Evolutionary conservation across 2,113 vertebrate genomes (phyloP).

Genomic region (Elephantulus edwardii): DNA sequence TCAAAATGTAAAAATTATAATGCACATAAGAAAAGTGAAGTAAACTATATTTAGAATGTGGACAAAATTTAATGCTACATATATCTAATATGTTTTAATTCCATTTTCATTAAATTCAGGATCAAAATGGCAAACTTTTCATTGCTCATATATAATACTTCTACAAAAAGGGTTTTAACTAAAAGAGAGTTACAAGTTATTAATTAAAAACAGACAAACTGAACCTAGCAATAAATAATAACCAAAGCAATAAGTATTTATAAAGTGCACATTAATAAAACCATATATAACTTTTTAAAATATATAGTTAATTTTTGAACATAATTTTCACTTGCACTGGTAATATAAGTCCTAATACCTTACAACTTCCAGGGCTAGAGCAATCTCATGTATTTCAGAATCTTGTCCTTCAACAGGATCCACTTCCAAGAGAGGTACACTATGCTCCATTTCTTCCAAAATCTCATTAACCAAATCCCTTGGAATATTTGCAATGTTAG

Average conservation of each 20-base stretch:
- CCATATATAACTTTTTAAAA: too few relatives aligned
- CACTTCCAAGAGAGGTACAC: constrained; percentile 77
- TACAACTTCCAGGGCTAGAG: constrained; percentile 78
- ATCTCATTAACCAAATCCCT: constrained; percentile 76
- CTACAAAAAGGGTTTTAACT: not conserved
- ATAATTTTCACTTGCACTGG: constrained; percentile 15
- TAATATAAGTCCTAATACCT: constrained; percentile 71
- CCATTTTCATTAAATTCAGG: constrained; percentile 37
- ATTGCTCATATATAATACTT: not conserved
- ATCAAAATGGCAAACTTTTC: not conserved
- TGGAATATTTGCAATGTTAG: constrained; percentile 79
- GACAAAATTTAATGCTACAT: not conserved
- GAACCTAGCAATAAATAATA: constrained; percentile 37
- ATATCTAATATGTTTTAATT: constrained; percentile 14
- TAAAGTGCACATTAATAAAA: not conserved
- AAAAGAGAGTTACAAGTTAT: not conserved
- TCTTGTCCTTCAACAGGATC: constrained; percentile 79
- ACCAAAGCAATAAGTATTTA: constrained; percentile 10
- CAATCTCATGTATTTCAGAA: constrained; percentile 65
- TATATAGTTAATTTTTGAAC: constrained; percentile 9
- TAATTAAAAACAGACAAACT: constrained; percentile 16
- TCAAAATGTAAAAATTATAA: constrained; percentile 12
- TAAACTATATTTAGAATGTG: constrained; percentile 35
- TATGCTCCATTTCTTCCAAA: constrained; percentile 79
- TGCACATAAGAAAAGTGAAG: constrained; percentile 32